These are phyloP conservation scores for Cinclus cinclus DNA, from an alignment of 2,113 vertebrate genomes.

Conservation along the genomic window DNA sequence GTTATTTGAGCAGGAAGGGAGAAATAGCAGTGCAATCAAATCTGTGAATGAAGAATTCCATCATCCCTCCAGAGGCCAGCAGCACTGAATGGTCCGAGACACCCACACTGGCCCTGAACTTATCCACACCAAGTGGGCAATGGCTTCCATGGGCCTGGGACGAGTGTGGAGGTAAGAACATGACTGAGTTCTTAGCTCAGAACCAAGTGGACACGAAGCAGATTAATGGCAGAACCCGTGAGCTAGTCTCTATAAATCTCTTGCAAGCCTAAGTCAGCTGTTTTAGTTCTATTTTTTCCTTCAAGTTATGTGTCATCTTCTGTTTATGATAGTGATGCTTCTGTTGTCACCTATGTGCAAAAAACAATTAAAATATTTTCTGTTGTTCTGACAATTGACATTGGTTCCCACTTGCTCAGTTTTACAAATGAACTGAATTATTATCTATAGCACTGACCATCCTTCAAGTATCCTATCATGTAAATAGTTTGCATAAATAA, in stretches of 20 bases:
- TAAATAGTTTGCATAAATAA: slow-evolving; percentile 63
- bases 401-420: not conserved
- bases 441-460: slow-evolving; percentile 29
- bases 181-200: not conserved
- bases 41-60: not conserved
- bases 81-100: not conserved
- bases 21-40: not conserved
- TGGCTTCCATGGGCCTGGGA: not conserved
- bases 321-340: not conserved
- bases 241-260: not conserved
- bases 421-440: slow-evolving; percentile 17
- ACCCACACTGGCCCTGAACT: not conserved
- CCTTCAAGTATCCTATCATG: slow-evolving; percentile 19
- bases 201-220: not conserved
- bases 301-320: not conserved
- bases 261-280: not conserved
- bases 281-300: not conserved
- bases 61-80: not conserved
- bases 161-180: fast-evolving
- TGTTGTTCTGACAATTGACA: not conserved
- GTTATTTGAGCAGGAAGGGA: not conserved
- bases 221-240: not conserved
- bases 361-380: slow-evolving; percentile 47
- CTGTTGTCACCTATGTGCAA: not conserved
- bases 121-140: not conserved